Evolutionary conservation across 2,888 invertebrate genomes (phyloP).

Genomic region (Sturmia bella): DNA sequence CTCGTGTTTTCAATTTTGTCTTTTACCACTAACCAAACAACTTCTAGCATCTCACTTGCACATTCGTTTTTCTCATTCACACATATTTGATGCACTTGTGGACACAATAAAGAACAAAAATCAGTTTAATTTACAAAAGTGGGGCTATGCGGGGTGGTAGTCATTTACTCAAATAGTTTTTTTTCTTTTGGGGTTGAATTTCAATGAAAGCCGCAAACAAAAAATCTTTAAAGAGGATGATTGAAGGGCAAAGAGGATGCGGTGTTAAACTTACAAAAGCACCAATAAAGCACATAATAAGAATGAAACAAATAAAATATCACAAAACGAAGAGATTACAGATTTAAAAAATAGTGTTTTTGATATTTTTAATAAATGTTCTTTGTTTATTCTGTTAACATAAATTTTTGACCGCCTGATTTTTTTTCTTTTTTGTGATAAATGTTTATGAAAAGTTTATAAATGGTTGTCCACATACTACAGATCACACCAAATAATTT

Average conservation of each 20-base stretch:
- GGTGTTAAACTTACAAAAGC: conserved; percentile 60
- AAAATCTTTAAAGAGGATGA: conserved; percentile 57
- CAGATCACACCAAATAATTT: conserved; percentile 5
- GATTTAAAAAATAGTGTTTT: conserved; percentile 44
- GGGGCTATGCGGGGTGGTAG: conserved; percentile 64
- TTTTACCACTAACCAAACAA: conserved; percentile 69
- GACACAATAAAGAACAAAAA: conserved; percentile 59
- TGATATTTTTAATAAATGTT: conserved; percentile 56
- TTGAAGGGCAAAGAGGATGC: conserved; percentile 69
- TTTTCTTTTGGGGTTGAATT: conserved; percentile 69
- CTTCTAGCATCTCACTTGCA: conserved; percentile 57
- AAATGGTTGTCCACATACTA: background rate
- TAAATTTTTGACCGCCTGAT: conserved; percentile 14
- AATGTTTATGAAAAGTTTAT: background rate
- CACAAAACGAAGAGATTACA: conserved; percentile 38
- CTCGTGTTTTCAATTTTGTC: conserved; percentile 53
- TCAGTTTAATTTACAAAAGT: conserved; percentile 56
- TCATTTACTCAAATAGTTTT: conserved; percentile 51
- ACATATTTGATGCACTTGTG: conserved; percentile 56
- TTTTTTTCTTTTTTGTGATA: conserved; percentile 7
- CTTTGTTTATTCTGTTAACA: conserved; percentile 67
- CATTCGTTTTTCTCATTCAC: conserved; percentile 37
- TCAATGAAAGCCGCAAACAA: conserved; percentile 66
- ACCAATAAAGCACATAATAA: conserved; percentile 54
- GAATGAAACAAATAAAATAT: conserved; percentile 52